phyloP scores from a whole-genome alignment of 1,140 invertebrate species.

The Ips typographus region DNA sequence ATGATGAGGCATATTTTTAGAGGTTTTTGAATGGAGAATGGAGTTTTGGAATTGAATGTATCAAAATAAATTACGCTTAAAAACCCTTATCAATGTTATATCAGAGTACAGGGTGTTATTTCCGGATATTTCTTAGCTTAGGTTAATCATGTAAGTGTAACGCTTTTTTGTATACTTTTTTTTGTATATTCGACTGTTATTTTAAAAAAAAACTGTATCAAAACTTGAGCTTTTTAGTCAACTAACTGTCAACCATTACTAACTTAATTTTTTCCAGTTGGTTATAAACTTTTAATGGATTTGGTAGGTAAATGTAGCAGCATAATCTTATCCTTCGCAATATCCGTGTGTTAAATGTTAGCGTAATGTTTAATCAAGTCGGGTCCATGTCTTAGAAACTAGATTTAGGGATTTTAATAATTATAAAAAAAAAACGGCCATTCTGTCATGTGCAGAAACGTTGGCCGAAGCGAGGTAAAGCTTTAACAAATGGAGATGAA shows the following conservation, averaged over 20 bases:
- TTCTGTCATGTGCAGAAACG: not conserved
- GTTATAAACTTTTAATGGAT: not conserved
- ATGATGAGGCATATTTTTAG: not conserved
- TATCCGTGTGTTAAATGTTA: conserved; percentile 20
- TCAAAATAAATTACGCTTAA: conserved; percentile 30
- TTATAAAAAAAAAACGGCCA: not conserved
- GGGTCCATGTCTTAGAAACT: conserved; percentile 38
- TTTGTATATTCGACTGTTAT: too few relatives aligned
- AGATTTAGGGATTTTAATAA: conserved; percentile 3
- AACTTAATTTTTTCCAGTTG: not conserved
- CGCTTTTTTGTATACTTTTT: too few relatives aligned
- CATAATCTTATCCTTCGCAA: not conserved
- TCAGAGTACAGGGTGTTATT: conserved; percentile 29
- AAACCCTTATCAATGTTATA: conserved; percentile 25
- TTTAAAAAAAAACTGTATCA: too few relatives aligned
- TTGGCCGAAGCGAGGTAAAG: conserved; percentile 21
- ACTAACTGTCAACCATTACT: too few relatives aligned
- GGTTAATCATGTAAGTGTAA: not conserved
- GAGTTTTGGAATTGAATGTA: not conserved
- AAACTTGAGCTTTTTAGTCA: too few relatives aligned
- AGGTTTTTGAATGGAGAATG: not conserved
- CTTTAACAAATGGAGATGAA: conserved; percentile 19
- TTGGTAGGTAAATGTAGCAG: not conserved
- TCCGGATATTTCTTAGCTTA: conserved; percentile 12
- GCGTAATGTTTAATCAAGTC: conserved; percentile 34